These are phyloP conservation scores for Picathartes gymnocephalus DNA, from an alignment of 2,113 vertebrate species.

Conservation along the genomic window DNA sequence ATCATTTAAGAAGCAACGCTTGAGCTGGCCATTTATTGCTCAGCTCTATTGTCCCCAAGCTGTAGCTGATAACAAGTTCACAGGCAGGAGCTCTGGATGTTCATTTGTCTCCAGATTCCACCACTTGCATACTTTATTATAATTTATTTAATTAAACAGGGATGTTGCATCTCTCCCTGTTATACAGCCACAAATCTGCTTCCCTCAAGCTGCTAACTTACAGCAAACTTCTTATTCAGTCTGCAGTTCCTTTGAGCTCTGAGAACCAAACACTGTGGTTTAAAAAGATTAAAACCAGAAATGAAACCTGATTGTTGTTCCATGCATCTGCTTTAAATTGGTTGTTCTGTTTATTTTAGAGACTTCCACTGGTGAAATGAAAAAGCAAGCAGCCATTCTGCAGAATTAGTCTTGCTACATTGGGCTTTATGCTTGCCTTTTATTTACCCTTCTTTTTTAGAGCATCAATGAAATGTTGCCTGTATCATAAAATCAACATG, in stretches of 20 bases:
- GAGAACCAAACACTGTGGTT: slow-evolving; percentile 17
- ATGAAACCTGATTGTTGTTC: slow-evolving; percentile 1
- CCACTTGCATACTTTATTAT: background rate
- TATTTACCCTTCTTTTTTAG: background rate
- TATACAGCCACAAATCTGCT: background rate
- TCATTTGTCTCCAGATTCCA: background rate
- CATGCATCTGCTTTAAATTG: slow-evolving; percentile 62
- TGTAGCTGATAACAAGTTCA: background rate
- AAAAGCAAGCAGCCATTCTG: background rate
- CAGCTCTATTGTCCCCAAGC: background rate
- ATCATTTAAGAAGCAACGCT: background rate
- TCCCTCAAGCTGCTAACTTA: background rate
- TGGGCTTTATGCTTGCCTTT: background rate
- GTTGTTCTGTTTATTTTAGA: slow-evolving; percentile 46
- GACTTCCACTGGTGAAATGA: slow-evolving; percentile 10
- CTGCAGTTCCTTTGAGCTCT: slow-evolving; percentile 36
- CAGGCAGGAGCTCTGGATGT: background rate
- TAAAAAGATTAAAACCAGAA: slow-evolving; percentile 61
- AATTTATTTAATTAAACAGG: background rate
- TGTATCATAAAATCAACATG: background rate
- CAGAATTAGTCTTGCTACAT: background rate
- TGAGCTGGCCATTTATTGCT: background rate
- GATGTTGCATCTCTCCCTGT: background rate
- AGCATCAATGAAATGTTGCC: background rate
- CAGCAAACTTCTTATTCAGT: background rate